Conservation (phyloP, 2,113 vertebrate species). For the Trichomycterus rosablanca region DNA sequence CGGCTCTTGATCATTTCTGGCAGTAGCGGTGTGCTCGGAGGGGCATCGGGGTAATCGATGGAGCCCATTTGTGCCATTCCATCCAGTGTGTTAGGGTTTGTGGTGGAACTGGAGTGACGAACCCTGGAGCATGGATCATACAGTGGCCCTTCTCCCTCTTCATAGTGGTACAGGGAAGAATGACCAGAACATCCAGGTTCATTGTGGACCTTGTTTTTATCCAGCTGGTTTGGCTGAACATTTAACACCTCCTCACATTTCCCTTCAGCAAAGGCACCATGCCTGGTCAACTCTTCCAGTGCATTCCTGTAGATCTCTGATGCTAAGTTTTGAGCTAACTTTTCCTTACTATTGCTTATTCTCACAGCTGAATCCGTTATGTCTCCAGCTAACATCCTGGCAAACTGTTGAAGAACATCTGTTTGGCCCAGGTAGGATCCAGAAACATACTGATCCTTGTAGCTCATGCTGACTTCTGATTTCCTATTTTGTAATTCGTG, state of each 20-base stretch:
- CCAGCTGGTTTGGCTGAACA: not conserved
- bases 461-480: not conserved
- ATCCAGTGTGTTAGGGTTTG: constrained; percentile 16
- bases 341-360: constrained; percentile 33
- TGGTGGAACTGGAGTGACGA: not conserved
- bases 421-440: constrained; percentile 9
- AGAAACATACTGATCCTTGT: constrained; percentile 11
- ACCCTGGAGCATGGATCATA: not conserved
- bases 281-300: constrained; percentile 44
- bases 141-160: not conserved
- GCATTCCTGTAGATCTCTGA: constrained; percentile 40
- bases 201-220: not conserved
- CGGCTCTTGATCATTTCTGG: constrained; percentile 60
- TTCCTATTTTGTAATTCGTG: constrained; percentile 1
- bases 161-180: constrained; percentile 3
- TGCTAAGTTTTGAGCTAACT: constrained; percentile 46
- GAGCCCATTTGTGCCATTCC: constrained; percentile 50
- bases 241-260: constrained; percentile 3
- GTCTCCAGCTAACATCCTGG: constrained; percentile 48
- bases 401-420: constrained; percentile 50
- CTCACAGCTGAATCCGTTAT: constrained; percentile 48
- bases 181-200: not conserved
- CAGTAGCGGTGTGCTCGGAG: constrained; percentile 65
- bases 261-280: not conserved
- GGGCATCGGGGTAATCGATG: constrained; percentile 70